Percentiles rank a stretch among this genome's conserved stretches.
Evolutionary conservation across 1,140 invertebrate genomes (phyloP).

Genomic region (Drosophila gunungcola): DNA sequence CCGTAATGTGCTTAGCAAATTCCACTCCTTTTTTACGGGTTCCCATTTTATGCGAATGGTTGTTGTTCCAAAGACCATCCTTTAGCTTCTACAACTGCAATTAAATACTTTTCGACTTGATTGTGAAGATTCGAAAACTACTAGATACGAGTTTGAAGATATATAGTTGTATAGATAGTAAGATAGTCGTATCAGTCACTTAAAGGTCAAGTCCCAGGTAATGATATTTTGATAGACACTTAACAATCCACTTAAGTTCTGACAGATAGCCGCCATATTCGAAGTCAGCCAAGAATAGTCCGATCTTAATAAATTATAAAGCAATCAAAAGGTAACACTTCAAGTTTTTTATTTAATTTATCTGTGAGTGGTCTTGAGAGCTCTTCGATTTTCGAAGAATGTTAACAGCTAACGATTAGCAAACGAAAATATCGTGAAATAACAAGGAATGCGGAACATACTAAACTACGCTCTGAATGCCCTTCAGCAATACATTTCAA

Average conservation of each 20-base stretch:
- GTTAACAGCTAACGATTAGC: neutral
- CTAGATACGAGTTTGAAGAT: neutral
- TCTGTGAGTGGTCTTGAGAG: neutral
- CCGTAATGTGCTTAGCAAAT: slow-evolving; percentile 73
- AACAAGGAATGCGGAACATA: neutral
- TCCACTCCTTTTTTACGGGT: slow-evolving; percentile 72
- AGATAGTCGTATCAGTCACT: slow-evolving; percentile 1
- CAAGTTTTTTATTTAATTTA: neutral
- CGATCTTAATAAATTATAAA: too few species aligned
- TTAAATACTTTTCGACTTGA: too few species aligned
- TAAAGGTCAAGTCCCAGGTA: neutral
- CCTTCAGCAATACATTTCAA: too few species aligned
- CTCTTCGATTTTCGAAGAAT: slow-evolving; percentile 2
- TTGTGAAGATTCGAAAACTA: neutral
- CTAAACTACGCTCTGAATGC: neutral
- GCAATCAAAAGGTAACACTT: neutral
- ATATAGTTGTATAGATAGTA: neutral
- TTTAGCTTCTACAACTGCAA: neutral
- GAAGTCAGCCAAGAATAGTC: too few species aligned
- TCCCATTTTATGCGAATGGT: slow-evolving; percentile 35
- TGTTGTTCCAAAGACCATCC: slow-evolving; percentile 9
- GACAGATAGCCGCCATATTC: neutral
- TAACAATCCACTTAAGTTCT: neutral
- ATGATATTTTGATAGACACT: neutral
- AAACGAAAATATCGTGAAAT: neutral